Percentiles rank a stretch among this genome's conserved stretches.
Conservation (phyloP, 2,888 invertebrate genomes). For the Actias luna region DNA sequence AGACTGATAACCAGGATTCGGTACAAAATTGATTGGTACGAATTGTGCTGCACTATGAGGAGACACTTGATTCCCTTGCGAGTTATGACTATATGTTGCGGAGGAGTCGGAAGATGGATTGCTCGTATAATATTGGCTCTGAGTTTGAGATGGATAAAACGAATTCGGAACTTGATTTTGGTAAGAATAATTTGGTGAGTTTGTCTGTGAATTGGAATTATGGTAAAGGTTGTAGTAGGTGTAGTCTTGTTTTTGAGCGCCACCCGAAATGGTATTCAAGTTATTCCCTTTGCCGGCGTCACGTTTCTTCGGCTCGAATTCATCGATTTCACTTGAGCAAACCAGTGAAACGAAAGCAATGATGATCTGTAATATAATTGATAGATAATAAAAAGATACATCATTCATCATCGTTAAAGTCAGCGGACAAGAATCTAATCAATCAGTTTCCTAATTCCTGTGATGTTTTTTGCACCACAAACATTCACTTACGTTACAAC, state of each 20-base stretch:
- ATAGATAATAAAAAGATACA: background rate
- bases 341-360: conserved; percentile 59
- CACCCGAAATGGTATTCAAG: conserved; percentile 66
- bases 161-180: conserved; percentile 61
- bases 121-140: conserved; percentile 60
- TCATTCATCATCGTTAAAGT: conserved; percentile 37
- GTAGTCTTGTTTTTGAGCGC: conserved; percentile 73
- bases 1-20: conserved; percentile 68
- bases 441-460: conserved; percentile 40
- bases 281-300: conserved; percentile 62
- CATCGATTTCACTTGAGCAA: conserved; percentile 62
- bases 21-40: conserved; percentile 65
- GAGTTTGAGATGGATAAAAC: conserved; percentile 65
- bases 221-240: conserved; percentile 71
- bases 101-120: conserved; percentile 36
- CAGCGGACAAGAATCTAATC: conserved; percentile 43
- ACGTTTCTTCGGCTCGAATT: conserved; percentile 70
- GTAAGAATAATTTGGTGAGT: conserved; percentile 45
- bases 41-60: conserved; percentile 58
- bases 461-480: conserved; percentile 17
- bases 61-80: conserved; percentile 51
- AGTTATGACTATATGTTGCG: conserved; percentile 38
- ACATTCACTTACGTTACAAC: conserved; percentile 1
- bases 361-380: conserved; percentile 51
- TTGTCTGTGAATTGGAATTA: conserved; percentile 46